Evolutionary conservation across 2,888 invertebrate genomes (phyloP).

Genomic region (Phymatocera aterrima): DNA sequence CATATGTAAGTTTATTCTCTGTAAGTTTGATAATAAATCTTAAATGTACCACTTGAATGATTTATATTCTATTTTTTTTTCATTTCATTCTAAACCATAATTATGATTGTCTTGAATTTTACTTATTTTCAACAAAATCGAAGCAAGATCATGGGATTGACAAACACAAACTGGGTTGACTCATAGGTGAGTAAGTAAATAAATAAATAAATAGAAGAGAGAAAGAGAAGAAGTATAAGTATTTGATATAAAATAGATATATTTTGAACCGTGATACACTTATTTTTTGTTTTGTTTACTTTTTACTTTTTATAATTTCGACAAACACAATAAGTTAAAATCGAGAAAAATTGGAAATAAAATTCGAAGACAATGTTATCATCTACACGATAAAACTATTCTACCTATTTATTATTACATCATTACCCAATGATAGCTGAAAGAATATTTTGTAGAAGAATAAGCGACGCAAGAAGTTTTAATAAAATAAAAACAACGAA

Average conservation of each 20-base stretch:
- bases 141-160: no score
- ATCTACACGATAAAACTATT: conserved; percentile 56
- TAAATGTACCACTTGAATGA: conserved; percentile 12
- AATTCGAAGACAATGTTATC: conserved; percentile 55
- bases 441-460: no score
- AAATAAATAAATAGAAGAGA: neutral
- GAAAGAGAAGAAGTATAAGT: conserved; percentile 23
- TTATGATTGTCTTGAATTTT: no score
- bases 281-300: conserved; percentile 58
- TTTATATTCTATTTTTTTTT: neutral
- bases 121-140: no score
- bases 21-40: conserved; percentile 40
- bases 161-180: neutral
- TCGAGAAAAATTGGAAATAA: conserved; percentile 38
- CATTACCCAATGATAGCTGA: no score
- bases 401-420: conserved; percentile 53
- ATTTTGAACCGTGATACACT: conserved; percentile 68
- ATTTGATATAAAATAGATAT: conserved; percentile 69
- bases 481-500: neutral
- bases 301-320: conserved; percentile 61
- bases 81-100: neutral
- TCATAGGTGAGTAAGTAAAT: neutral
- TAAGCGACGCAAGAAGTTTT: neutral
- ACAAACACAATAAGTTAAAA: conserved; percentile 62
- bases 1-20: conserved; percentile 26